Evolutionary conservation across 2,113 vertebrate genomes (phyloP).

Genomic region (Cynocephalus volans): DNA sequence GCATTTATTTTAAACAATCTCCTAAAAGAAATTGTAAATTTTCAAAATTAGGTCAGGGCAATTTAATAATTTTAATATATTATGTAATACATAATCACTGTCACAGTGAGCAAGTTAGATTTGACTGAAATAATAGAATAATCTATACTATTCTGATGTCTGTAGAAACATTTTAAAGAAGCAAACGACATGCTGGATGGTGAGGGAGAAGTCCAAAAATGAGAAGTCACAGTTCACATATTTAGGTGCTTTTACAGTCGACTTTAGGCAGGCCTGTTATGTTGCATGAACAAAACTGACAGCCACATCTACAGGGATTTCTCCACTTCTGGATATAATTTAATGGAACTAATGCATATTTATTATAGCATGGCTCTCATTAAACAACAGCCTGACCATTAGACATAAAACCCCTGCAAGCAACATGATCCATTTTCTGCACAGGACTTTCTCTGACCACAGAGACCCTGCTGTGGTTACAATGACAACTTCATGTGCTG

Average conservation of each 20-base stretch:
- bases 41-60: not conserved
- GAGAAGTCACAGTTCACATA: not conserved
- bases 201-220: not conserved
- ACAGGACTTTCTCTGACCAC: not conserved
- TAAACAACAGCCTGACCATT: not conserved
- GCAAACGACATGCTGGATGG: not conserved
- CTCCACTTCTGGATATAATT: not conserved
- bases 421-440: not conserved
- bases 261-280: not conserved
- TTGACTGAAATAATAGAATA: not conserved
- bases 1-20: not conserved
- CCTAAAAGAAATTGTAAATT: not conserved
- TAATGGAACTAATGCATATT: constrained; percentile 62
- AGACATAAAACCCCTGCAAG: not conserved
- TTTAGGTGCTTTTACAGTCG: too few species aligned
- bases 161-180: not conserved
- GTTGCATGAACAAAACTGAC: not conserved
- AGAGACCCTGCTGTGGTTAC: not conserved
- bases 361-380: constrained; percentile 36
- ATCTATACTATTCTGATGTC: not conserved
- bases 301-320: not conserved
- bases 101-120: not conserved
- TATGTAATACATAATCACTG: not conserved
- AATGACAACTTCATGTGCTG: not conserved
- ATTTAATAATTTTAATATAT: not conserved